Base-by-base conservation (phyloP, 2,797 vertebrate genomes). In the Neosilurus mollespiculum region DNA sequence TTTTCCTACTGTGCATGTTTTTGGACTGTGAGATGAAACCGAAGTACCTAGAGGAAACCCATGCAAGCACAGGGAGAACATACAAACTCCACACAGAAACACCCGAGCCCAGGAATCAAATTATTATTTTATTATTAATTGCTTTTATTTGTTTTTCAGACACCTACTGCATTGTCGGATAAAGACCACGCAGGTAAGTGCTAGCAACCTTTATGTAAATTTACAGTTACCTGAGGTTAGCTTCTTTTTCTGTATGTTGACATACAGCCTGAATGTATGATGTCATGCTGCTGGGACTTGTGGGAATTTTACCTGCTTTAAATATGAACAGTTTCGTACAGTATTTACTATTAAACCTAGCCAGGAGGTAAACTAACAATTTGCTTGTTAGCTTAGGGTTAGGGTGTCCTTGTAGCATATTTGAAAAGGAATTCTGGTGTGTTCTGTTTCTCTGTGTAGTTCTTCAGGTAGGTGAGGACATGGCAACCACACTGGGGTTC, bases 161-260 rank as follows among this genome's bases (percentile, higher is more conserved):
- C 51, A 72, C 84, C 82, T 9, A 78, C 87, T 14, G 12, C 83
- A n/a, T 16, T 91, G 75, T 86, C 88, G 30, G 92, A 93, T 78
- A 93, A 89, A 85, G 88, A 90, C 88, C 89, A 89, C 87, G 92
- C 90, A 34, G 94, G 94, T 95, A 87, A 91, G 94, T 91, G 3
- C 8, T 84, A 30, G 30, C 51, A 80, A 53, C 75, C 81, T 73
- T 22, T 7, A 59, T 4, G 8, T 34, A 10, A 8, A 22, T 26
- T 53, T 24, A 71, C n/a, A 43, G 22, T 30, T 30, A 20, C 24
- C 16, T 73, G 71, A 53, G 9, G 9, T 11, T 43, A 30, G 37
- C 34, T 1, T 37, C 66, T 58, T 20, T 3, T 30, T 14, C 26
- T 34, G 24, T 34, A 15, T 14, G 69, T 10, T 1, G 37, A 49